These are phyloP conservation scores for Mycetomoellerius zeteki DNA, from an alignment of 1,140 invertebrate species.

Conservation along the genomic window DNA sequence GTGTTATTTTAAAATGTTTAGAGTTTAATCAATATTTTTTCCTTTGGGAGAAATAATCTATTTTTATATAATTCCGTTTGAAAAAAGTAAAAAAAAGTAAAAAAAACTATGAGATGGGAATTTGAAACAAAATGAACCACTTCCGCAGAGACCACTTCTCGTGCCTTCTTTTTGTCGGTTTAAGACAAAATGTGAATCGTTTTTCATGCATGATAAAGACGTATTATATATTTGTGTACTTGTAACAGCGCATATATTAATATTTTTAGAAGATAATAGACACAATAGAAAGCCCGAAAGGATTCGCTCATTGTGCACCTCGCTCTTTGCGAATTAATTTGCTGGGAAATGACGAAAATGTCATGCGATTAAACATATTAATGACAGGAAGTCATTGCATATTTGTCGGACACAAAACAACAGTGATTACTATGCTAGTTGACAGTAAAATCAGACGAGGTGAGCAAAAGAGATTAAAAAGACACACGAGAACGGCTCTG, in stretches of 20 bases:
- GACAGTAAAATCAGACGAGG: neutral
- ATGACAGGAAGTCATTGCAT: neutral
- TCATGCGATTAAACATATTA: neutral
- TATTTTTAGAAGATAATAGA: conserved; percentile 67
- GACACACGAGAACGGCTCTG: conserved; percentile 30
- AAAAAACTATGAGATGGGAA: conserved; percentile 5
- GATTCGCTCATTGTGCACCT: neutral
- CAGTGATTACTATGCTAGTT: conserved; percentile 16
- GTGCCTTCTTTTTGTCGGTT: conserved; percentile 68
- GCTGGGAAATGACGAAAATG: neutral
- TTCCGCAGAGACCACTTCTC: conserved; percentile 44
- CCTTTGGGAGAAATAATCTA: conserved; percentile 18
- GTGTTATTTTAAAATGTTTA: conserved; percentile 1
- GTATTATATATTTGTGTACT: conserved; percentile 20
- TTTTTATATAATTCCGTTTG: conserved; percentile 44
- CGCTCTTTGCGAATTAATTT: conserved; percentile 25
- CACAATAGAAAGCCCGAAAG: neutral
- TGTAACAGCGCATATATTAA: conserved; percentile 23
- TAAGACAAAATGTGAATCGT: neutral
- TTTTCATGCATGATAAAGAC: conserved; percentile 5
- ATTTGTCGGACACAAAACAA: neutral
- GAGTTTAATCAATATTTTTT: neutral
- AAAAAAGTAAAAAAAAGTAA: conserved; percentile 36
- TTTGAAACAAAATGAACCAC: neutral
- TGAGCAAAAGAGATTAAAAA: neutral